Evolutionary conservation across 2,888 invertebrate species (phyloP).

Genomic region (Prosopocoilus inquinatus): DNA sequence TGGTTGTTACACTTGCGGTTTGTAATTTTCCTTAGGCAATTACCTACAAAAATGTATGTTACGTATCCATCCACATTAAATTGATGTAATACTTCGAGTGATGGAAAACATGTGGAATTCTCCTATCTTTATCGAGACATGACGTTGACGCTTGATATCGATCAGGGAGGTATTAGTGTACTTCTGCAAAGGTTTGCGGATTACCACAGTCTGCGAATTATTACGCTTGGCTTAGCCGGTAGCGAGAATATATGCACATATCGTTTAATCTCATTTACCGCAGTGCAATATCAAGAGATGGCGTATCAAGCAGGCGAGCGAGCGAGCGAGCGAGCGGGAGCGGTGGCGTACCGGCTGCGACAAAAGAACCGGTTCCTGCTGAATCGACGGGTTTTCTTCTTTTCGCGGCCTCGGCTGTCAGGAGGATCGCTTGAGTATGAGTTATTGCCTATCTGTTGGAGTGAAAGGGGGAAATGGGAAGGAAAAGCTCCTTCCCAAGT

Average conservation of each 20-base stretch:
- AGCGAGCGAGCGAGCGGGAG: neutral
- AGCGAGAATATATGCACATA: constrained; percentile 42
- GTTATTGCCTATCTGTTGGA: constrained; percentile 49
- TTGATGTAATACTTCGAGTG: no score
- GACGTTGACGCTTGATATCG: no score
- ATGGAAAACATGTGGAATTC: no score
- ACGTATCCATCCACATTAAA: no score
- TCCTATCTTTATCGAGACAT: no score
- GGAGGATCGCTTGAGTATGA: constrained; percentile 43
- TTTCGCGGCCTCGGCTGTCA: constrained; percentile 42
- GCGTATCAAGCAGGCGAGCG: constrained; percentile 13
- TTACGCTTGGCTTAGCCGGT: constrained; percentile 49
- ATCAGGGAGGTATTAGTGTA: constrained; percentile 8
- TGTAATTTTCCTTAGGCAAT: no score
- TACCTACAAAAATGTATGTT: no score
- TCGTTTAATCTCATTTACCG: constrained; percentile 37
- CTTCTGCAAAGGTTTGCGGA: constrained; percentile 32
- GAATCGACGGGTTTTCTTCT: constrained; percentile 56
- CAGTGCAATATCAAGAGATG: constrained; percentile 16
- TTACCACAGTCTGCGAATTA: constrained; percentile 49
- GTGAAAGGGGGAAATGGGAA: constrained; percentile 47
- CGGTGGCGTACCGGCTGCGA: constrained; percentile 40
- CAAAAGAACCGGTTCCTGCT: constrained; percentile 51
- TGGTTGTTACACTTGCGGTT: no score
- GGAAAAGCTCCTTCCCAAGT: constrained; percentile 43